Evolutionary conservation across 1,140 invertebrate species (phyloP).

Genomic region (Linepithema humile): DNA sequence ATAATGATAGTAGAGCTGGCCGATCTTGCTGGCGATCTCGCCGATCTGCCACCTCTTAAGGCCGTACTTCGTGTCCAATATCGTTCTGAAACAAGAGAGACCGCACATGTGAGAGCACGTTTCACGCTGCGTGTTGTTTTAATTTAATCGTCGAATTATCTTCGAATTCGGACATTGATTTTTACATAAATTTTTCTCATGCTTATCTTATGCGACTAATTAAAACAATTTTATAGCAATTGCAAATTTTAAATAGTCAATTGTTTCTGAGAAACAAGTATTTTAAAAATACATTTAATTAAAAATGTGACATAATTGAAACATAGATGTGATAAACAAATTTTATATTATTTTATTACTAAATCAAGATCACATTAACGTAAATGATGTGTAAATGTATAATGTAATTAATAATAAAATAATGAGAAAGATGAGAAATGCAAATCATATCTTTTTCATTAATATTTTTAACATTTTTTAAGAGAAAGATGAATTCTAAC

Average conservation of each 20-base stretch:
- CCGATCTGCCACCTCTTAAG: constrained; percentile 99
- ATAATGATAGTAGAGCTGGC: constrained; percentile 99
- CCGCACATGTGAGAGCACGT: not conserved
- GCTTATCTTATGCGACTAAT: not conserved
- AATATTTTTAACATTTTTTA: not conserved
- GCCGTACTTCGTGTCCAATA: constrained; percentile 97
- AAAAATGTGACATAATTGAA: no score
- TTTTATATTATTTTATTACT: constrained; percentile 3
- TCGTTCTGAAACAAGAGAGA: constrained; percentile 85
- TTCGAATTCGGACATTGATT: no score
- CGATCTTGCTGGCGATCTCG: constrained; percentile 99
- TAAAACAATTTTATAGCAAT: not conserved
- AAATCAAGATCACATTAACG: no score
- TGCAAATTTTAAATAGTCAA: not conserved
- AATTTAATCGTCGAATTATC: not conserved
- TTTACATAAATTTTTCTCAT: not conserved
- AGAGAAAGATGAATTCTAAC: not conserved
- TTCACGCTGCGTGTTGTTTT: not conserved
- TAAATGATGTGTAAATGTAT: not conserved
- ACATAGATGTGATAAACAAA: not conserved
- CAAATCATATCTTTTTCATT: constrained; percentile 4
- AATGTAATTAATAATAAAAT: constrained; percentile 12
- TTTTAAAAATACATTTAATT: no score
- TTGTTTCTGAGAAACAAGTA: not conserved
- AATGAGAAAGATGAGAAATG: not conserved